These are phyloP conservation scores for Laspeyria flexula DNA, from an alignment of 2,888 invertebrate species.

Conservation along the genomic window DNA sequence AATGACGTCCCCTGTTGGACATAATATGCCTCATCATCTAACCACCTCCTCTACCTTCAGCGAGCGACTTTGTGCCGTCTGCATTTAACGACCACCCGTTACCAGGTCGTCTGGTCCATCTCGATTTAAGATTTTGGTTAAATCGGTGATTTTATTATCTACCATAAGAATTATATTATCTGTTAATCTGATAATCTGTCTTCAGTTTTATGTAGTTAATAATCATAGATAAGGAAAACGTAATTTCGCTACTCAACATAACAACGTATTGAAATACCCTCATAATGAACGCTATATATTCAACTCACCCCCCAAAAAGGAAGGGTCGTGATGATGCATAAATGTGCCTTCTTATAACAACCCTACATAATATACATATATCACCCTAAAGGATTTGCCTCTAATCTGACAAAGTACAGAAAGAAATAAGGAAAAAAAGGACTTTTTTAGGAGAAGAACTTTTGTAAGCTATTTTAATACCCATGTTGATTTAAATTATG, in stretches of 20 bases:
- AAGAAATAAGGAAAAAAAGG: slow-evolving; percentile 1
- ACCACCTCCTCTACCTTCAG: too few species aligned
- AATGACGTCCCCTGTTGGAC: too few species aligned
- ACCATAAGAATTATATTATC: too few species aligned
- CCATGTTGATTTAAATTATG: neutral
- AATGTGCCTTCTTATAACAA: slow-evolving; percentile 21
- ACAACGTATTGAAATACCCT: neutral
- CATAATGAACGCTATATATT: slow-evolving; percentile 23
- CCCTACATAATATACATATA: too few species aligned
- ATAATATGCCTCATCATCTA: too few species aligned
- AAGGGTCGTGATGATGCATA: slow-evolving; percentile 39
- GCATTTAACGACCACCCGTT: too few species aligned
- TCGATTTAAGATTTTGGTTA: too few species aligned
- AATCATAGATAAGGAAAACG: neutral
- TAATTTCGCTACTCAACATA: neutral
- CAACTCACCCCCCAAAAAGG: slow-evolving; percentile 18
- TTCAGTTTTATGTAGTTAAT: too few species aligned
- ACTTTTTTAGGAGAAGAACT: neutral
- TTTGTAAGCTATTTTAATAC: neutral
- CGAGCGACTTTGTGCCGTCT: too few species aligned
- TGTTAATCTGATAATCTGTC: too few species aligned
- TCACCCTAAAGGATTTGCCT: slow-evolving; percentile 8
- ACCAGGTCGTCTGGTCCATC: too few species aligned
- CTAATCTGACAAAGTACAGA: slow-evolving; percentile 12
- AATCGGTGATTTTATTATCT: too few species aligned